Base-by-base conservation (phyloP, 2,113 vertebrate species). In the Australoheros scitulus region DNA sequence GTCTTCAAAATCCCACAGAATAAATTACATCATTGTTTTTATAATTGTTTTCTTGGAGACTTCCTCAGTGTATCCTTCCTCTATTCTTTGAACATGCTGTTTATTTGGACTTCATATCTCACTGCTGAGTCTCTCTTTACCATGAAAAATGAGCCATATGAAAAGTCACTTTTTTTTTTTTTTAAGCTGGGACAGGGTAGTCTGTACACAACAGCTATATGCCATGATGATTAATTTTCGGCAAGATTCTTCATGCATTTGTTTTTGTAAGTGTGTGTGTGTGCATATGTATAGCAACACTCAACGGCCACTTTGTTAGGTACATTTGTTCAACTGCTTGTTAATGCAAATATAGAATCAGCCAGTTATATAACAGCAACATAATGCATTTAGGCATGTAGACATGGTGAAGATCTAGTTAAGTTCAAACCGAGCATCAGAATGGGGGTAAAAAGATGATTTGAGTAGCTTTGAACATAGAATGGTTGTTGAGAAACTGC, bases 171-270 rank as follows among this genome's bases (percentile, higher is more conserved):
- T 8, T 80, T 80, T 86, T 85, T 86, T 85, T 87, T 38, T 84
- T 77, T 75, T 89, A 72, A 55, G 58, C 82, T 85, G 68, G 58
- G 74, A 76, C 83, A 75, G 87, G 70, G 10, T 56, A 36, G 78
- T 55, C 82, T 84, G 63, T 83, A n/a, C 52, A 82, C 65, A 78
- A 72, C 81, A 88, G 80, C 86, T 84, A 76, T 77, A 76, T 81
- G 80, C 81, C 84, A 79, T 50, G 36, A 84, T 94, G 93, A 93
- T 92, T 85, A 83, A 90, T 93, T 70, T 78, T 50, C 85, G 43
- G 20, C 52, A 57, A 8, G 59, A 61, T 52, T 61, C 59, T 55
- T 43, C 64, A 56, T 81, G 76, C 61, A 85, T 81, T 89, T 87
- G 61, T 87, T 85, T 82, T 86, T 83, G 56, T 87, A 36, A 11